phyloP scores from a whole-genome alignment of 1,140 invertebrate genomes.

The Calephelis virginiensis region DNA sequence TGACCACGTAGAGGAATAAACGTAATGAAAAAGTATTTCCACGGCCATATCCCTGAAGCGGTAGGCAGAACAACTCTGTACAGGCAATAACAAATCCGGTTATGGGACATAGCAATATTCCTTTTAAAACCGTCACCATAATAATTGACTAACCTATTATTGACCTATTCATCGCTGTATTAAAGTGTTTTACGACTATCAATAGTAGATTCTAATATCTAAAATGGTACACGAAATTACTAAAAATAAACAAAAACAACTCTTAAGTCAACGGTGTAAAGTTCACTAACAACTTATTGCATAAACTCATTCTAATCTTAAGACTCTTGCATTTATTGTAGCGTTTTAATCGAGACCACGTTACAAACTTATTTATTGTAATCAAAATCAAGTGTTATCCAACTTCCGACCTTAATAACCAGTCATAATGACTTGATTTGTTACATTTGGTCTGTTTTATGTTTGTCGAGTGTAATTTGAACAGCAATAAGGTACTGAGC shows the following conservation, averaged over 20 bases:
- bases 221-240: conserved; percentile 28
- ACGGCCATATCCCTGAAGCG: too few relatives aligned
- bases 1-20: too few relatives aligned
- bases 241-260: conserved; percentile 16
- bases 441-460: conserved; percentile 29
- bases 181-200: conserved; percentile 33
- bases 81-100: too few relatives aligned
- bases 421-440: conserved; percentile 23
- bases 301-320: conserved; percentile 46
- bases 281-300: conserved; percentile 25
- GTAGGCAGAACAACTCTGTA: too few relatives aligned
- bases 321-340: conserved; percentile 52
- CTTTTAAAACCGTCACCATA: conserved; percentile 2
- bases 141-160: conserved; percentile 15
- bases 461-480: conserved; percentile 52
- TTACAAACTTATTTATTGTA: conserved; percentile 30
- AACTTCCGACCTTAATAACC: conserved; percentile 37
- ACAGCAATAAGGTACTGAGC: conserved; percentile 69
- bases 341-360: conserved; percentile 48
- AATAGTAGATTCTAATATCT: conserved; percentile 32
- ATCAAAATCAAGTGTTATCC: conserved; percentile 21
- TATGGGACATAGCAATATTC: too few relatives aligned
- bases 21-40: too few relatives aligned
- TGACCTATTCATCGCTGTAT: conserved; percentile 10
- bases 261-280: conserved; percentile 18